phyloP scores from a whole-genome alignment of 2,888 invertebrate species.

The Rhagonycha fulva region DNA sequence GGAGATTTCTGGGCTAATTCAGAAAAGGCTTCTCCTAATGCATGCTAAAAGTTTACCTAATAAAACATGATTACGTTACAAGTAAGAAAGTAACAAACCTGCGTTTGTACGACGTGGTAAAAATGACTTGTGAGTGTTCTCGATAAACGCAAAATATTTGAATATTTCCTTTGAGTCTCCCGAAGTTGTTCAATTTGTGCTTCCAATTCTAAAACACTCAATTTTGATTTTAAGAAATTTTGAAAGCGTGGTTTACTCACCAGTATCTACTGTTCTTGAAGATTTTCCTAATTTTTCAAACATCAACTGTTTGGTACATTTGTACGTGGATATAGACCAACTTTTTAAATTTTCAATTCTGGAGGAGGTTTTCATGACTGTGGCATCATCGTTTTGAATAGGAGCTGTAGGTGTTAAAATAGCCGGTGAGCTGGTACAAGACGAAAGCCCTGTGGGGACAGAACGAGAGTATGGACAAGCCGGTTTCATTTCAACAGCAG shows the following conservation, averaged over 20 bases:
- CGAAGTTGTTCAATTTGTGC: constrained; percentile 89
- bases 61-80: neutral
- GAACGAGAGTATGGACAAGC: constrained; percentile 71
- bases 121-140: constrained; percentile 87
- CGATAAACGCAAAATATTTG: constrained; percentile 83
- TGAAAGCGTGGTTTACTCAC: constrained; percentile 51
- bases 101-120: constrained; percentile 83
- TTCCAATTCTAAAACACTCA: constrained; percentile 75
- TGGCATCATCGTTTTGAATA: constrained; percentile 61
- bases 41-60: constrained; percentile 66
- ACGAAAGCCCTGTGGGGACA: constrained; percentile 65
- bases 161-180: constrained; percentile 93
- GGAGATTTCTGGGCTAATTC: constrained; percentile 96
- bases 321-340: constrained; percentile 98
- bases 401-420: constrained; percentile 59
- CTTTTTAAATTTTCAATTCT: constrained; percentile 92
- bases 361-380: constrained; percentile 70
- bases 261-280: constrained; percentile 85
- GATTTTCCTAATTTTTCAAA: constrained; percentile 96
- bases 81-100: constrained; percentile 53
- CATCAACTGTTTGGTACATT: constrained; percentile 95
- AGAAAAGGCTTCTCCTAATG: constrained; percentile 90
- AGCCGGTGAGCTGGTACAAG: constrained; percentile 52
- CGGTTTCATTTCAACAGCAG: constrained; percentile 71
- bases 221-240: neutral